phyloP scores from a whole-genome alignment of 2,888 invertebrate genomes.

The Mylabris sibirica region DNA sequence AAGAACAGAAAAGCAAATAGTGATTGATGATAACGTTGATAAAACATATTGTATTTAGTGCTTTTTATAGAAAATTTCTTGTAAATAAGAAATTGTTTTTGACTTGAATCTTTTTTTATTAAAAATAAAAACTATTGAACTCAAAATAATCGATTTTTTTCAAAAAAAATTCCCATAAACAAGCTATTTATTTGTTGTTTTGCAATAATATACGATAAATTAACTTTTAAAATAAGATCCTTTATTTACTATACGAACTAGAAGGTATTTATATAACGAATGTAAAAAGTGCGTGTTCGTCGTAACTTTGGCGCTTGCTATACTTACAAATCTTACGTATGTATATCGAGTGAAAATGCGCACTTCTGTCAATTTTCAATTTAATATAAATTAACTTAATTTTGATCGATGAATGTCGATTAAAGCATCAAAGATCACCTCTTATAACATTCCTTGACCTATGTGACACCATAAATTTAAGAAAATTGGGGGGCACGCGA shows the following conservation, averaged over 20 bases:
- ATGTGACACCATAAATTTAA: conserved; percentile 18
- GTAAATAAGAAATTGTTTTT: background rate
- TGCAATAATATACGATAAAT: background rate
- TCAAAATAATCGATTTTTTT: background rate
- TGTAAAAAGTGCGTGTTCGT: no score
- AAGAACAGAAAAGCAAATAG: background rate
- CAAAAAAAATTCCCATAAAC: background rate
- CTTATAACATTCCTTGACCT: conserved; percentile 28
- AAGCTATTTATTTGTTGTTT: background rate
- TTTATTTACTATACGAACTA: no score
- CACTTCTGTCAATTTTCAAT: background rate
- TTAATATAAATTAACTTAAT: background rate
- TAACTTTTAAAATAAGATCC: no score
- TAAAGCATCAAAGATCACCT: conserved; percentile 31
- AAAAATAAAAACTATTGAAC: background rate
- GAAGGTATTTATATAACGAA: no score
- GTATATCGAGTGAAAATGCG: no score
- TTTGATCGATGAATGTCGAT: conserved; percentile 28
- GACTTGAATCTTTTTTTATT: background rate
- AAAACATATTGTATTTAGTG: background rate
- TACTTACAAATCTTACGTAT: no score
- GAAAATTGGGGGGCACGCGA: conserved; percentile 24
- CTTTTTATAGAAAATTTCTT: background rate
- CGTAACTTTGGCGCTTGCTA: no score
- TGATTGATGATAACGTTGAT: background rate